A percentile compares a stretch with the other conserved stretches of the same genome.
Conservation (phyloP, 2,113 vertebrate species). For the Charadrius vociferus region DNA sequence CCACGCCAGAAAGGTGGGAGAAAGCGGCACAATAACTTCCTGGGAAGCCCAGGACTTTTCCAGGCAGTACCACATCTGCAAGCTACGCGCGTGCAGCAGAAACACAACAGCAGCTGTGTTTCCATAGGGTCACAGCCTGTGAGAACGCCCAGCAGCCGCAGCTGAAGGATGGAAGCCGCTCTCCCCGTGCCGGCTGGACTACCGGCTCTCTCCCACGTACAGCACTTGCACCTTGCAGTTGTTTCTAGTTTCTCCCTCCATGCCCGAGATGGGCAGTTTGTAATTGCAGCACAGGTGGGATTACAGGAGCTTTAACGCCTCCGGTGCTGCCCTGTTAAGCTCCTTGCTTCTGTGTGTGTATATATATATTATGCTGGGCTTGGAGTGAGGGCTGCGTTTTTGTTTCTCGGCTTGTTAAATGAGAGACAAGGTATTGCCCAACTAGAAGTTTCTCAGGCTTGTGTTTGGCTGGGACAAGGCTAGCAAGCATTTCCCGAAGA, state of each 20-base stretch:
- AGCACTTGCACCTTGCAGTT: not conserved
- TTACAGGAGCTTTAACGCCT: not conserved
- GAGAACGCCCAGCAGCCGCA: not conserved
- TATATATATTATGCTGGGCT: not conserved
- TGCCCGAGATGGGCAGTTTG: not conserved
- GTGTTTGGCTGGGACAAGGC: not conserved
- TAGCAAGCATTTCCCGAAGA: not conserved
- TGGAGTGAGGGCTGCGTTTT: not conserved
- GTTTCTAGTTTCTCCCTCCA: not conserved
- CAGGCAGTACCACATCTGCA: not conserved
- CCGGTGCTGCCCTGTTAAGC: not conserved
- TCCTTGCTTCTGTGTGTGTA: no score
- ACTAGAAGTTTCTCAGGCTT: not conserved
- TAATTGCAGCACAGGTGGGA: not conserved
- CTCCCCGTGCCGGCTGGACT: not conserved
- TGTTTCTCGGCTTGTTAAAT: not conserved
- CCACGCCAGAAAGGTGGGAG: not conserved
- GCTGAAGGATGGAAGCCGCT: not conserved
- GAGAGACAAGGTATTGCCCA: not conserved
- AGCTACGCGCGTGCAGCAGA: not conserved
- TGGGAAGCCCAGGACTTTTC: not conserved
- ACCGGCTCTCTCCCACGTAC: not conserved
- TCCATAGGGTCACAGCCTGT: not conserved
- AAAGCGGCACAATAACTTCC: not conserved
- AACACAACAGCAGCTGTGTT: not conserved